Evolutionary conservation across 2,888 invertebrate species (phyloP), one percentile per base, ranked within the genome.

Genomic region (Stenoptilia bipunctidactyla): DNA sequence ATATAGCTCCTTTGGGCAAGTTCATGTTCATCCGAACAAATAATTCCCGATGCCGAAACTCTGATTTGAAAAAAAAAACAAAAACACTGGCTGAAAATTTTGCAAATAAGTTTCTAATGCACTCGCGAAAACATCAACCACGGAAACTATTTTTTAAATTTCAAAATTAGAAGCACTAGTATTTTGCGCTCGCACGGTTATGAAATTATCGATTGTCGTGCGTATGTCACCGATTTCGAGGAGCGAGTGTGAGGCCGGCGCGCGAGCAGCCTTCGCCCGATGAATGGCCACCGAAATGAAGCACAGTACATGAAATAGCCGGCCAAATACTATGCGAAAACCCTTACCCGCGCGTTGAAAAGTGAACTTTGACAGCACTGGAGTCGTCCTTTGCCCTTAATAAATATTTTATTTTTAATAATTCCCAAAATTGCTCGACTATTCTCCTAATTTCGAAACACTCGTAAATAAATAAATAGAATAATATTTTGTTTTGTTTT

Each of bases 261-360:
- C 84, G 76, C 79, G 82, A 65, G 77, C 76, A 80, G 74, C 77
- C 77, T 79, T 64, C 73, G 59, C 66, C 64, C 72, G 74, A 73
- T 83, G 85, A 86, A 85, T 85, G 85, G 75, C 63, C 74, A 63
- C 83, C 83, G 59, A 84, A 83, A 80, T 74, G 77, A 75, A 70
- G 76, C 71, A 71, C 79, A 62, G 74, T 74, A 79, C 70, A 75
- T 83, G 68, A 83, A 83, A 82, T 83, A 83, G 77, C 70, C 76
- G 67, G 69, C 69, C 74, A 71, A 76, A 72, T 63, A 67, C 69
- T 76, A 76, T 66, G 83, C 82, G 79, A 82, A 83, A 83, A 75
- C 82, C 80, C 75, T 79, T 73, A 66, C 72, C 67, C 66, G 62
- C 64, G 66, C 61, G 63, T 52, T 60, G 66, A 66, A 70, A 66